Base-by-base conservation (phyloP, 2,888 invertebrate genomes). In the Rhagophthalmus giganteus region DNA sequence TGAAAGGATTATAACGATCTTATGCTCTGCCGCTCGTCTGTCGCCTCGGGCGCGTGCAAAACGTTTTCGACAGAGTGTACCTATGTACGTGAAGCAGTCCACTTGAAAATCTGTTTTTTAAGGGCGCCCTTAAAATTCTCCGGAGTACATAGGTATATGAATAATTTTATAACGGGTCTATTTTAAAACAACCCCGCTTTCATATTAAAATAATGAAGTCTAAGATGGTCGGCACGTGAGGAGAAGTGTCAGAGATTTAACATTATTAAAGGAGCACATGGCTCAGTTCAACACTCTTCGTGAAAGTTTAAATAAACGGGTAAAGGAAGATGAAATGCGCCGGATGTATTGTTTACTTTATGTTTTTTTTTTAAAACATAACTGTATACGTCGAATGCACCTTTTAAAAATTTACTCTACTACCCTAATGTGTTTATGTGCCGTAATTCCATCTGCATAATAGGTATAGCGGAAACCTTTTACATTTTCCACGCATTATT, bases 301-400 rank as follows among this genome's bases (percentile, higher is more conserved):
- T 51, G 52, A 61, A 61, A 62, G 58, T 59, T 59, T 57, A 64
- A 64, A 66, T 63, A 63, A 66, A 63, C 63, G 61, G 57, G 62
- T 61, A 49, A 46, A 63, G 63, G 65, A 65, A 64, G 62, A 58
- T 46, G 50, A 50, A 51, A 44, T 50, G 45, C 48, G 51, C 67
- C 65, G 67, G 67, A 67, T 67, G 65, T 59, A 55, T 59, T 61
- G 65, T 67, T 66, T 66, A 66, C 61, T 59, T 54, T 42, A 42
- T 46, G 52, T 44, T 55, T 60, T 59, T 59, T 46, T n/a, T n/a
- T n/a, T n/a, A n/a, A n/a, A 42, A 54, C 44, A 44, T 55, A 55
- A 48, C 41, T 52, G 38, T 54, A 50, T 51, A 40, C 12, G 35
- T 44, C 49, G 46, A 52, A 54, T 58, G 48, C 49, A 54, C 53